These are phyloP conservation scores for Natrix natrix DNA, from an alignment of 2,797 vertebrate genomes.

Conservation along the genomic window DNA sequence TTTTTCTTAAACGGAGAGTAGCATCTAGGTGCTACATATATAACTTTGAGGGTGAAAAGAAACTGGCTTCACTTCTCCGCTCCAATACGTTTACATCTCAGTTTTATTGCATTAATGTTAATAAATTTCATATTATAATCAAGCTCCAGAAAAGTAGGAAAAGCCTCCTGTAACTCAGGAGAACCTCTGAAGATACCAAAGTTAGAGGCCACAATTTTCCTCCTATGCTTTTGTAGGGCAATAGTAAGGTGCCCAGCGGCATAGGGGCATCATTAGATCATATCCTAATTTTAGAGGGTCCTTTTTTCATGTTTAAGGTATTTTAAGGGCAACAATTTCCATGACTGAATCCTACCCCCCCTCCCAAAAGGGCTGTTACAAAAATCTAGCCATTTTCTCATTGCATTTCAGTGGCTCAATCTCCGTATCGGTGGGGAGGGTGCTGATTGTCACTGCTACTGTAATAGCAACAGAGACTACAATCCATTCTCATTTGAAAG, in stretches of 20 bases:
- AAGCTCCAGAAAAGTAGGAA: background rate
- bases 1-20: background rate
- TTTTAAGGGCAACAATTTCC: background rate
- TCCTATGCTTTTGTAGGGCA: background rate
- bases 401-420: background rate
- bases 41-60: background rate
- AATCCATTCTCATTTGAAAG: conserved; percentile 2
- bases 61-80: background rate
- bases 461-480: background rate
- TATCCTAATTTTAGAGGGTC: background rate
- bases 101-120: background rate
- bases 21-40: background rate
- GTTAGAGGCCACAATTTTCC: background rate
- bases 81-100: background rate
- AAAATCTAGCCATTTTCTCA: background rate
- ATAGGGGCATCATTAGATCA: background rate
- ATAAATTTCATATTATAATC: background rate
- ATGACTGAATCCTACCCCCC: background rate
- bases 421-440: background rate
- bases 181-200: background rate
- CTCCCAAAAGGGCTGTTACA: background rate
- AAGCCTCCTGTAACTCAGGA: background rate
- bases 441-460: background rate
- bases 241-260: background rate
- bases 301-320: background rate